These are phyloP conservation scores for Operophtera brumata DNA, from an alignment of 2,888 invertebrate species.

Conservation along the genomic window DNA sequence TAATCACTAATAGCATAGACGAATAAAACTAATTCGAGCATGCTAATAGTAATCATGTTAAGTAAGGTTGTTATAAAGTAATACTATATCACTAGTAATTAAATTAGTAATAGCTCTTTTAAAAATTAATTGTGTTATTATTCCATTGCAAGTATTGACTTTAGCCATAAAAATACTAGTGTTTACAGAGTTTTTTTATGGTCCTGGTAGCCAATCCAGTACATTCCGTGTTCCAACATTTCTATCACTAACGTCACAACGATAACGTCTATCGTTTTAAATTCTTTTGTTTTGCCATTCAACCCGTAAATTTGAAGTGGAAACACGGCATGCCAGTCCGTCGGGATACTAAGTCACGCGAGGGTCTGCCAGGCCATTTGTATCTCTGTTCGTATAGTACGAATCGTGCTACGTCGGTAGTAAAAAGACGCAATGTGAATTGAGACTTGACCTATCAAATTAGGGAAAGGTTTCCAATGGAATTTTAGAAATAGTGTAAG, in stretches of 20 bases:
- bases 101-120: neutral
- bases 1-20: too few species aligned
- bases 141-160: slow-evolving; percentile 1
- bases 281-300: slow-evolving; percentile 34
- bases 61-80: too few species aligned
- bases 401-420: slow-evolving; percentile 28
- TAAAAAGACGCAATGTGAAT: slow-evolving; percentile 13
- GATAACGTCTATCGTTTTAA: slow-evolving; percentile 34
- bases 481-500: neutral
- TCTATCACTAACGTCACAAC: slow-evolving; percentile 23
- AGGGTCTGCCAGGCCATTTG: slow-evolving; percentile 28
- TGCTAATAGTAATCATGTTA: too few species aligned
- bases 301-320: slow-evolving; percentile 32
- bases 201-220: slow-evolving; percentile 8
- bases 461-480: neutral
- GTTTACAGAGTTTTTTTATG: slow-evolving; percentile 12
- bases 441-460: slow-evolving; percentile 5
- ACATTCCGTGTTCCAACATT: slow-evolving; percentile 27
- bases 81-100: neutral
- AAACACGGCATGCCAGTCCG: slow-evolving; percentile 33
- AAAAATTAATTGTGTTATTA: neutral
- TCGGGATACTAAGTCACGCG: slow-evolving; percentile 30
- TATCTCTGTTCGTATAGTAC: slow-evolving; percentile 28
- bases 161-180: slow-evolving; percentile 1
- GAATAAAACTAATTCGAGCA: too few species aligned